Conservation (phyloP, 92 coral and sea anemone genomes). For the Isaurus tuberculatus region DNA sequence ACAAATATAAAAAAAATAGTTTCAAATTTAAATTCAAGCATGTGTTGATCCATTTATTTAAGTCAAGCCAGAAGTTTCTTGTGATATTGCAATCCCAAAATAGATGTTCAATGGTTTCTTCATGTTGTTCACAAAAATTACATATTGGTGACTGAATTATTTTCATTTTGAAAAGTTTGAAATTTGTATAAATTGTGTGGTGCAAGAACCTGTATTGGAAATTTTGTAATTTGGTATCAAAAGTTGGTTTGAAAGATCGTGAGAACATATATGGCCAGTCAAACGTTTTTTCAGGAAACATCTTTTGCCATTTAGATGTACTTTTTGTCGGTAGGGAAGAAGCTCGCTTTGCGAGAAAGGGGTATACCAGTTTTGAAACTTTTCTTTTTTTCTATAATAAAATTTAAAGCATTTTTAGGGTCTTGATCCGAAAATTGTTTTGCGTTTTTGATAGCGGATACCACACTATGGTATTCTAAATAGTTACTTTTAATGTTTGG, state of each 20-base stretch:
- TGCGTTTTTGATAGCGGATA: too few species aligned
- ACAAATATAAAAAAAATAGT: too few species aligned
- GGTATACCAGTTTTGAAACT: background rate
- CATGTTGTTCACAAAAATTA: too few species aligned
- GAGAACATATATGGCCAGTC: conserved; percentile 3
- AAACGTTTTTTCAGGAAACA: conserved; percentile 1
- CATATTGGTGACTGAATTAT: background rate
- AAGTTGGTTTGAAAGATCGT: background rate
- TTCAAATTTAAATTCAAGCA: too few species aligned
- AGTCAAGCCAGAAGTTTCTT: too few species aligned
- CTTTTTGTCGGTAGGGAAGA: background rate
- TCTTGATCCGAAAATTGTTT: background rate
- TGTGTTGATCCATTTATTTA: too few species aligned
- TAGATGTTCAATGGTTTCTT: too few species aligned
- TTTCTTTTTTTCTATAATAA: background rate
- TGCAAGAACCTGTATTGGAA: background rate
- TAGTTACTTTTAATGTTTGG: conserved; percentile 3
- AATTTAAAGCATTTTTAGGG: background rate
- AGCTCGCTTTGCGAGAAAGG: background rate
- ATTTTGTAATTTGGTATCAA: background rate
- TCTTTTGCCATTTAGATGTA: background rate
- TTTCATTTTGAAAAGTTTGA: conserved; percentile 3
- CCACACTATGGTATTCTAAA: conserved; percentile 2
- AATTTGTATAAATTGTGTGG: too few species aligned
- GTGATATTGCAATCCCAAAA: too few species aligned